Conservation (phyloP, 2,797 vertebrate genomes). For the Gymnothorax javanicus region DNA sequence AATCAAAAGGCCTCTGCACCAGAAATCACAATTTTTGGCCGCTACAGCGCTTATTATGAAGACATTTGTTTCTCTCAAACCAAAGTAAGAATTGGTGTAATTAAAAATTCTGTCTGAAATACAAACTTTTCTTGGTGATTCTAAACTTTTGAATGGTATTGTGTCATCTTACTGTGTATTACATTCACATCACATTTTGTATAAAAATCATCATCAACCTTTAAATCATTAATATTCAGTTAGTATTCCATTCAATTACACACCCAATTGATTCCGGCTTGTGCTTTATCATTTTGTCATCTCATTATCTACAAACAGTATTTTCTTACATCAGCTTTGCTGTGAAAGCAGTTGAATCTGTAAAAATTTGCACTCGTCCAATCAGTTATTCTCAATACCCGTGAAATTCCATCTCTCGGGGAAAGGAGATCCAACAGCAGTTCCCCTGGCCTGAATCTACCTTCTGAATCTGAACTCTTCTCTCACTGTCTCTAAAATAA, state of each 20-base stretch:
- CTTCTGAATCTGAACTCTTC: neutral
- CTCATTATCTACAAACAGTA: constrained; percentile 45
- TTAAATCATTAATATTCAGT: constrained; percentile 23
- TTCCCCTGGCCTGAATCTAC: constrained; percentile 22
- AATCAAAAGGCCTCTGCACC: no score
- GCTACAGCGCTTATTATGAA: no score
- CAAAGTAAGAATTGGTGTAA: no score
- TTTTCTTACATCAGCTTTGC: constrained; percentile 47
- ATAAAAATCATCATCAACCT: constrained; percentile 22
- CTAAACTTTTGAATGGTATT: no score
- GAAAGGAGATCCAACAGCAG: constrained; percentile 1
- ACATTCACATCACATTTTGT: neutral
- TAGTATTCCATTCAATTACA: constrained; percentile 54
- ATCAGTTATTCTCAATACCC: constrained; percentile 27
- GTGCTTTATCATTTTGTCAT: constrained; percentile 58
- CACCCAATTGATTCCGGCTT: constrained; percentile 54
- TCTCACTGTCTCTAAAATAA: neutral
- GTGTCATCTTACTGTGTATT: constrained; percentile 1
- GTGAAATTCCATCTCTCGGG: constrained; percentile 23
- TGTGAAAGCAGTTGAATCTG: constrained; percentile 47
- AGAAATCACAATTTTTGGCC: no score
- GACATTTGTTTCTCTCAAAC: no score
- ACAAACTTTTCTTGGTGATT: no score
- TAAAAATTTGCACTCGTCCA: constrained; percentile 44
- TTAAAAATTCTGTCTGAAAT: no score